phyloP scores from a whole-genome alignment of 2,113 vertebrate species.

The Platycercus adscitus region DNA sequence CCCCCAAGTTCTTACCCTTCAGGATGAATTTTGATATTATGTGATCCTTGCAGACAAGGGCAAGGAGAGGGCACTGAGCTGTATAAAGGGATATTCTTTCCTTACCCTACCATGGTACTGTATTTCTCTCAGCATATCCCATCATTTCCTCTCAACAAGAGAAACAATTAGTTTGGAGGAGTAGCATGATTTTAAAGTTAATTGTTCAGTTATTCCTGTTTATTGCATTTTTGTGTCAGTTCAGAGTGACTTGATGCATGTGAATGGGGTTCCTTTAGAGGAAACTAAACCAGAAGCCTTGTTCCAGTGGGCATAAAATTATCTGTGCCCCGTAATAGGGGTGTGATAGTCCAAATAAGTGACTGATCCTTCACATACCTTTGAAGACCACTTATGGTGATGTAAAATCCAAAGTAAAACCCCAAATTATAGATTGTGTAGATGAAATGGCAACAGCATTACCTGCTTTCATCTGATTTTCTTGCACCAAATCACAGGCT shows the following conservation, averaged over 20 bases:
- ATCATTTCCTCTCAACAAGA: background rate
- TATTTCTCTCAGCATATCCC: background rate
- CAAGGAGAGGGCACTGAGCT: background rate
- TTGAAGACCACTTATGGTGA: background rate
- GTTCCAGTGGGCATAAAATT: background rate
- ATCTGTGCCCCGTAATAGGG: background rate
- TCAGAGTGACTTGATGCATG: accelerated
- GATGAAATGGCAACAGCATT: background rate
- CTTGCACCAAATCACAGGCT: background rate
- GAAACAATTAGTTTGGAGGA: too few relatives aligned
- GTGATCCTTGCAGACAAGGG: background rate
- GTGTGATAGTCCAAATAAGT: too few relatives aligned
- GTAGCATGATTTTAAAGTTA: background rate
- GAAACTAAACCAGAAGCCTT: background rate
- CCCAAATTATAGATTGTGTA: background rate
- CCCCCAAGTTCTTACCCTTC: background rate
- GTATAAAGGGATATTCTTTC: background rate
- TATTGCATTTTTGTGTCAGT: background rate
- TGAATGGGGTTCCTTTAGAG: background rate
- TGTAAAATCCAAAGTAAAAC: background rate
- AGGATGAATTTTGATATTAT: background rate
- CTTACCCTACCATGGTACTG: background rate
- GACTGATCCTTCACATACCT: background rate
- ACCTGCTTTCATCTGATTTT: background rate
- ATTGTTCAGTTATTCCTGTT: accelerated